Percentiles rank a stretch among this genome's conserved stretches.
phyloP scores from a whole-genome alignment of 2,113 vertebrate species.

The Baryphthengus martii region DNA sequence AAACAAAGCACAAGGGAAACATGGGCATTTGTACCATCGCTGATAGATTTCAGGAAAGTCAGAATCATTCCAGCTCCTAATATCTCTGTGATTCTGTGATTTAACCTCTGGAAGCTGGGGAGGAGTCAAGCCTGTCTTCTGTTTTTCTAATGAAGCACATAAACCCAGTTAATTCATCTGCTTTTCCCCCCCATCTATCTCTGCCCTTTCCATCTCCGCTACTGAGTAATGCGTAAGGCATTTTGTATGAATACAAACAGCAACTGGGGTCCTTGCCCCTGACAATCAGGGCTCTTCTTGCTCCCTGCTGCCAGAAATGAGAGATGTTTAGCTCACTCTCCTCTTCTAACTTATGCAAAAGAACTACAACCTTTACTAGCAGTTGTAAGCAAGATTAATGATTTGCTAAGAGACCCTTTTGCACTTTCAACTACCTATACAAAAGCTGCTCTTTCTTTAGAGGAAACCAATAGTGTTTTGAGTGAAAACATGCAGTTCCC shows the following conservation, averaged over 20 bases:
- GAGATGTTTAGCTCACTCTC: background rate
- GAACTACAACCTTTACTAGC: background rate
- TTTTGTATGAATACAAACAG: background rate
- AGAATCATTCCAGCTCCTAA: too few relatives aligned
- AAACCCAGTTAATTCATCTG: background rate
- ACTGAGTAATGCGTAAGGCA: background rate
- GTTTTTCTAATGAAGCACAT: background rate
- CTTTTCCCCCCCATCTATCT: background rate
- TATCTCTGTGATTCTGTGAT: too few relatives aligned
- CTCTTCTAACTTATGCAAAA: slow-evolving; percentile 12
- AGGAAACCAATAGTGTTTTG: slow-evolving; percentile 37
- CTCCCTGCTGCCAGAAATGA: background rate
- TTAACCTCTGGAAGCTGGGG: background rate
- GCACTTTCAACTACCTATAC: slow-evolving; percentile 15
- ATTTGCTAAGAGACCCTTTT: slow-evolving; percentile 23
- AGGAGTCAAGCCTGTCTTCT: background rate
- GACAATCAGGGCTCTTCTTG: background rate
- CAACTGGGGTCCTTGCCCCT: background rate
- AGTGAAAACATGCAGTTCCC: slow-evolving; percentile 22
- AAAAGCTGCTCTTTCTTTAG: slow-evolving; percentile 29
- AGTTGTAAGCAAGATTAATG: slow-evolving; percentile 46
- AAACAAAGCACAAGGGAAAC: background rate
- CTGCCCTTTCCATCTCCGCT: background rate
- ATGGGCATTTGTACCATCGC: fast-evolving
- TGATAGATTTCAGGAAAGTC: background rate